Evolutionary conservation across 1,140 invertebrate species (phyloP).

Genomic region (Neocloeon triangulifer): DNA sequence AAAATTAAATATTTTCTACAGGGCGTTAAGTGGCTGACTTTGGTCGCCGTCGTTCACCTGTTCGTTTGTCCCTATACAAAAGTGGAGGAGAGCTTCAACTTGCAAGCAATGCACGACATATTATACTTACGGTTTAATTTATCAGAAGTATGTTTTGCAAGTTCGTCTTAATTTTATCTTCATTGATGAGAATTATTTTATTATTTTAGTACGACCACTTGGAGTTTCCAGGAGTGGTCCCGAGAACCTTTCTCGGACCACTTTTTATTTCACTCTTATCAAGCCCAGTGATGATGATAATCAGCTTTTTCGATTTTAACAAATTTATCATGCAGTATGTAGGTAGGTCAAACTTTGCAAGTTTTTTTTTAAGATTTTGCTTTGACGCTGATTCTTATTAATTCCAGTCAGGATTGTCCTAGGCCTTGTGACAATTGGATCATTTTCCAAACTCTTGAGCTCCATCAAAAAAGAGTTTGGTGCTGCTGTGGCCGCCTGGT

Average conservation of each 20-base stretch:
- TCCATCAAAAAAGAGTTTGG: constrained; percentile 58
- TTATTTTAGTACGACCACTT: constrained; percentile 84
- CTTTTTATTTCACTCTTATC: constrained; percentile 57
- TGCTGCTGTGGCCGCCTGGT: constrained; percentile 50
- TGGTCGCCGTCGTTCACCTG: constrained; percentile 51
- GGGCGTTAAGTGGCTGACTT: constrained; percentile 16
- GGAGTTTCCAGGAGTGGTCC: constrained; percentile 96
- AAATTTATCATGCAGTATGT: constrained; percentile 83
- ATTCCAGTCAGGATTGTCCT: constrained; percentile 63
- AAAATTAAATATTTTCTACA: neutral
- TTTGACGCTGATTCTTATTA: constrained; percentile 9
- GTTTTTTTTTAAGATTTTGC: neutral
- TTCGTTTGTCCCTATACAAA: constrained; percentile 89
- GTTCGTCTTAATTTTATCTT: neutral
- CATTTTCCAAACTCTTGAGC: constrained; percentile 47
- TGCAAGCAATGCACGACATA: constrained; percentile 95
- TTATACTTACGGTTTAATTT: constrained; percentile 71
- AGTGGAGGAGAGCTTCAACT: constrained; percentile 98
- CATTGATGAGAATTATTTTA: neutral
- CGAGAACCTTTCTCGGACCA: constrained; percentile 86
- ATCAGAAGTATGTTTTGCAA: constrained; percentile 37
- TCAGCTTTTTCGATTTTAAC: constrained; percentile 42
- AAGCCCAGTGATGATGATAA: constrained; percentile 45
- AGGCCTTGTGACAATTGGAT: constrained; percentile 44
- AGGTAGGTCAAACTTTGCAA: constrained; percentile 32